phyloP scores from a whole-genome alignment of 2,797 vertebrate genomes.

The Acomys russatus region DNA sequence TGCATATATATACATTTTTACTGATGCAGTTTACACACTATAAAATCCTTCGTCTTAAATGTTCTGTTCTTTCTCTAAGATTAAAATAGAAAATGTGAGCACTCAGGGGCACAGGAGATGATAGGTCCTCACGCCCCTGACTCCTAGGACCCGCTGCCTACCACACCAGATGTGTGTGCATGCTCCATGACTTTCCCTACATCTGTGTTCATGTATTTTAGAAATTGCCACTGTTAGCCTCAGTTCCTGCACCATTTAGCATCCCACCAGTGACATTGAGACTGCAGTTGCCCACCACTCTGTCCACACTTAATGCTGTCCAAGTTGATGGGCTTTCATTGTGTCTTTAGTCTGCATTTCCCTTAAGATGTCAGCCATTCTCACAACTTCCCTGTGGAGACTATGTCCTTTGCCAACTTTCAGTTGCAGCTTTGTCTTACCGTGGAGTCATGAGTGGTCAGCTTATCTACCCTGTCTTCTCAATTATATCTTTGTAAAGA shows the following conservation, averaged over 20 bases:
- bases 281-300: not conserved
- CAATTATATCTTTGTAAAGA: not conserved
- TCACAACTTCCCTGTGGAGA: not conserved
- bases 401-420: not conserved
- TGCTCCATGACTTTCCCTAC: not conserved
- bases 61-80: not conserved
- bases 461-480: not conserved
- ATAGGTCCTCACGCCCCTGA: not conserved
- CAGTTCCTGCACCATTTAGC: not conserved
- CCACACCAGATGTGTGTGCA: not conserved
- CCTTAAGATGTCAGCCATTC: not conserved
- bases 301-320: not conserved
- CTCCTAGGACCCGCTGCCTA: not conserved
- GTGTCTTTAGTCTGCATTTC: not conserved
- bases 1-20: not conserved
- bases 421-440: not conserved
- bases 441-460: not conserved
- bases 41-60: no score
- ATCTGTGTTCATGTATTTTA: not conserved
- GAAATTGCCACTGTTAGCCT: no score
- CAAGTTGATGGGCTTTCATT: fast-evolving
- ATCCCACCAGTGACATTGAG: not conserved
- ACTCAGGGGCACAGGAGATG: not conserved
- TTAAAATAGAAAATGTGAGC: not conserved
- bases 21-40: fast-evolving